These are phyloP conservation scores for Hesperia comma DNA, from an alignment of 2,888 invertebrate species.

Conservation along the genomic window DNA sequence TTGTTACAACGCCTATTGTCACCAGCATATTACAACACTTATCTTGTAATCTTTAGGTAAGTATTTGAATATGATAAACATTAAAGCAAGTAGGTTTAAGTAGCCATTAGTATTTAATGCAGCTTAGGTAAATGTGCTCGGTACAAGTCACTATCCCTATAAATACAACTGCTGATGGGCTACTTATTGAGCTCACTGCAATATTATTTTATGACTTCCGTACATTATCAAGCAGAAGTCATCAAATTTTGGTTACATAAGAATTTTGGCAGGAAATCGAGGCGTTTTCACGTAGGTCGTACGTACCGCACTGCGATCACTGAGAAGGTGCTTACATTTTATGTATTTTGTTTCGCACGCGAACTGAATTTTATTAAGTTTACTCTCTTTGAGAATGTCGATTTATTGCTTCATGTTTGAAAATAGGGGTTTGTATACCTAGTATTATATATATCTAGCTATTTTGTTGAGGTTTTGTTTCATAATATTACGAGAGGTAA, in stretches of 20 bases:
- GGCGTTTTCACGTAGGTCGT: slow-evolving; percentile 25
- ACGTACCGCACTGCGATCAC: slow-evolving; percentile 32
- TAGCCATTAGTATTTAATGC: not conserved
- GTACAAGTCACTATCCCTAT: not conserved
- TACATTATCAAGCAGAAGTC: slow-evolving; percentile 30
- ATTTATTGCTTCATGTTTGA: slow-evolving; percentile 16
- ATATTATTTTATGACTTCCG: slow-evolving; percentile 22
- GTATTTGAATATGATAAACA: no score
- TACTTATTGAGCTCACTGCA: slow-evolving; percentile 5
- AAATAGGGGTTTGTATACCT: not conserved
- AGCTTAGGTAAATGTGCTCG: not conserved
- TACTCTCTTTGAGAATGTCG: slow-evolving; percentile 3
- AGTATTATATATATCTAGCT: no score
- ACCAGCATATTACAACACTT: no score
- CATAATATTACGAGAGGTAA: no score
- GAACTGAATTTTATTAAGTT: slow-evolving; percentile 28
- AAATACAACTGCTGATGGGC: slow-evolving; percentile 5
- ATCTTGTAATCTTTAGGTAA: no score
- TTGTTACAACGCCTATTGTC: no score
- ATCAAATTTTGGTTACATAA: slow-evolving; percentile 32
- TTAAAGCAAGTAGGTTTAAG: not conserved
- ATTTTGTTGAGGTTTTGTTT: no score
- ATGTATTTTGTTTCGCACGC: slow-evolving; percentile 37
- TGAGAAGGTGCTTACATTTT: slow-evolving; percentile 36
- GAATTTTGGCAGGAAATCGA: slow-evolving; percentile 27